A percentile compares a stretch with the other conserved stretches of the same genome.
Conservation (phyloP, 2,888 invertebrate genomes). For the Phymatocera aterrima region DNA sequence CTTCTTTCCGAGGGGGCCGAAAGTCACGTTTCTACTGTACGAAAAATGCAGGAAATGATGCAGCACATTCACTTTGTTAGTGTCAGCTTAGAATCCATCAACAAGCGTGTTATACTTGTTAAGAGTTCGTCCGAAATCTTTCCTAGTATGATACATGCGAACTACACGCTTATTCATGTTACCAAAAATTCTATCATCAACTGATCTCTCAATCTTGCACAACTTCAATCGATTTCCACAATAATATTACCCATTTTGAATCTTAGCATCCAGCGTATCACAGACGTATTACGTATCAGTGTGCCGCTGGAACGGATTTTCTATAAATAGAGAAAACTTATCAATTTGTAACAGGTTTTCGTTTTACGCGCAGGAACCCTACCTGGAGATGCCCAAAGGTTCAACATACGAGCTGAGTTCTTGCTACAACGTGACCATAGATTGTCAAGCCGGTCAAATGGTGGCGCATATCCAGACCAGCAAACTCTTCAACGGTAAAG, state of each 20-base stretch:
- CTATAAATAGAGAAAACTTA: background rate
- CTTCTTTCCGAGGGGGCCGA: background rate
- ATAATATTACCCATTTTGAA: background rate
- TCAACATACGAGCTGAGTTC: constrained; percentile 94
- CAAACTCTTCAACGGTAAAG: constrained; percentile 94
- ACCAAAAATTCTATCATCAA: background rate
- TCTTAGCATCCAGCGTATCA: background rate
- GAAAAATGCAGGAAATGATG: background rate
- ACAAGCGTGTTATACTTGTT: background rate
- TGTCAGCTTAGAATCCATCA: background rate
- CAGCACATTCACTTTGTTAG: background rate
- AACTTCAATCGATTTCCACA: background rate
- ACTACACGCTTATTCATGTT: background rate
- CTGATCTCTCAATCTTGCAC: background rate
- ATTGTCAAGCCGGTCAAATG: constrained; percentile 95
- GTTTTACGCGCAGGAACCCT: constrained; percentile 82
- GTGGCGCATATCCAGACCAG: constrained; percentile 94
- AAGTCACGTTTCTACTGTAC: background rate
- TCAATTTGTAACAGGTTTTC: background rate
- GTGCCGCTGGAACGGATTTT: background rate
- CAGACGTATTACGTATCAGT: background rate
- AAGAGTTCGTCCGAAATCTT: background rate
- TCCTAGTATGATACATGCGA: background rate
- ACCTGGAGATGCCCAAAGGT: constrained; percentile 92
- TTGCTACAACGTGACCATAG: constrained; percentile 96